Conservation (phyloP, 2,113 vertebrate species). For the Naja naja region DNA sequence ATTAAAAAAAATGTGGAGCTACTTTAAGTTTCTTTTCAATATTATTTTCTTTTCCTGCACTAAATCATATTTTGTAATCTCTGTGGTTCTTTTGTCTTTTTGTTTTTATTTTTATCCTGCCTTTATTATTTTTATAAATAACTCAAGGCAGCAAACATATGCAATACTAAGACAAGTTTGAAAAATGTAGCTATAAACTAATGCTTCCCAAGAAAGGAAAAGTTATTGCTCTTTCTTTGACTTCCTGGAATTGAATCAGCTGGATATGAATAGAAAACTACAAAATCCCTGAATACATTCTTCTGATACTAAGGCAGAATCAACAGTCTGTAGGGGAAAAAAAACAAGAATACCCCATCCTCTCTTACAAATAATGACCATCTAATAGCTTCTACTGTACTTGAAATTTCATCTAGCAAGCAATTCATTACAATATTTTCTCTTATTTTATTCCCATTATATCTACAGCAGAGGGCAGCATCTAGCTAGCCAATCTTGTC, state of each 20-base stretch:
- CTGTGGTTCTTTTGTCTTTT: not conserved
- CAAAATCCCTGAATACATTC: not conserved
- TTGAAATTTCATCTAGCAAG: constrained; percentile 4
- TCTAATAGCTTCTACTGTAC: constrained; percentile 22
- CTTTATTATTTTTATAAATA: not conserved
- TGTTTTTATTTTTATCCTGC: not conserved
- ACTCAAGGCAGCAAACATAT: not conserved
- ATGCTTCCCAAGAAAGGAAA: not conserved
- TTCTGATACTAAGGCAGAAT: constrained; percentile 41
- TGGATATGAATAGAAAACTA: constrained; percentile 46
- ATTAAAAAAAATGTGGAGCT: not conserved
- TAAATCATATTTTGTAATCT: not conserved
- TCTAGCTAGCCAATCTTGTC: not conserved
- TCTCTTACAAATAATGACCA: constrained; percentile 25
- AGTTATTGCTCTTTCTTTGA: not conserved
- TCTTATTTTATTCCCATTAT: not conserved
- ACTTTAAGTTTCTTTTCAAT: not conserved
- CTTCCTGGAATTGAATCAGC: constrained; percentile 7
- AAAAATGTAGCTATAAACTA: not conserved
- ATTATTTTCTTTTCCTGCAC: not conserved
- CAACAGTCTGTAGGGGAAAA: constrained; percentile 24
- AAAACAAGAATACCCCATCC: constrained; percentile 46
- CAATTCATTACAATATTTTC: not conserved
- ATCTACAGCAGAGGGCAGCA: not conserved
- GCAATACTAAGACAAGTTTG: not conserved